Evolutionary conservation across 2,888 invertebrate genomes (phyloP).

Genomic region (Harpalus rufipes): DNA sequence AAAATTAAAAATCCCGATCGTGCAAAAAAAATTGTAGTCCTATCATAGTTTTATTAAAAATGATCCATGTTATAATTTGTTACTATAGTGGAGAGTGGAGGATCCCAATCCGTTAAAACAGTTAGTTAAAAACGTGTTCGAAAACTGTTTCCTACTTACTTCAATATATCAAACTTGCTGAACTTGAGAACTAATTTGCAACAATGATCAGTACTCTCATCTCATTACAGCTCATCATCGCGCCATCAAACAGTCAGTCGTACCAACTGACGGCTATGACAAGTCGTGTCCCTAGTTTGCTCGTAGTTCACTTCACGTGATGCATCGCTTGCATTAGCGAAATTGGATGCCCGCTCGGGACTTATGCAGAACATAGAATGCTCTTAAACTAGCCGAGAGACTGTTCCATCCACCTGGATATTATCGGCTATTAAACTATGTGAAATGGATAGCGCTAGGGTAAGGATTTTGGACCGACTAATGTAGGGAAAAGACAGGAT

Average conservation of each 20-base stretch:
- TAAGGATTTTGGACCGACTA: neutral
- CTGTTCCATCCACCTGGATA: constrained; percentile 38
- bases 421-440: constrained; percentile 22
- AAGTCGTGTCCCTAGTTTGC: neutral
- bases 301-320: constrained; percentile 2
- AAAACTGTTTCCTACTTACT: neutral
- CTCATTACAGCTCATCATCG: constrained; percentile 34
- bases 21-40: too few species aligned
- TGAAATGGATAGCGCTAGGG: neutral
- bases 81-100: too few species aligned
- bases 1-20: too few species aligned
- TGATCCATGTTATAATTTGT: too few species aligned
- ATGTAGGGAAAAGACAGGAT: neutral
- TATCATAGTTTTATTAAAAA: too few species aligned
- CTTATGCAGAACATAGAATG: constrained; percentile 41
- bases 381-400: constrained; percentile 29
- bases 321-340: constrained; percentile 52
- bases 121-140: neutral
- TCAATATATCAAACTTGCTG: neutral
- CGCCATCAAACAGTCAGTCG: constrained; percentile 43
- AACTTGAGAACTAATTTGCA: neutral
- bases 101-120: neutral
- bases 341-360: constrained; percentile 39
- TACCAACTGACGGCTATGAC: constrained; percentile 29
- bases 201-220: constrained; percentile 4